Evolutionary conservation across 2,888 invertebrate species (phyloP), one percentile per base, ranked within the genome.

Genomic region (Aspidapion aeneum): DNA sequence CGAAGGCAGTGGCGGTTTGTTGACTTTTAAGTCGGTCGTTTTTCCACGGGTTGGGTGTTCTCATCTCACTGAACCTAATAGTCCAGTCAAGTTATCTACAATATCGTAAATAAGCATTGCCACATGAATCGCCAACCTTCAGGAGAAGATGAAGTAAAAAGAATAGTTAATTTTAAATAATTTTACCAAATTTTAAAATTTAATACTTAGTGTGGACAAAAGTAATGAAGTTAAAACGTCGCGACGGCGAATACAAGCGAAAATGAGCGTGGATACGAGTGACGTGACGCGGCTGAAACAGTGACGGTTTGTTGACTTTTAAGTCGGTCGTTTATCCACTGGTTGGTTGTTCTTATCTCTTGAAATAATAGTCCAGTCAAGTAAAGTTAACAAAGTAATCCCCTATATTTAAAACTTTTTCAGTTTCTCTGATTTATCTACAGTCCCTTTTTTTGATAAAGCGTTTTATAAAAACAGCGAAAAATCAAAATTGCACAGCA

Each of bases 181-280:
- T n/a, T n/a, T n/a, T n/a, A n/a, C n/a, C n/a, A n/a, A n/a, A n/a
- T n/a, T n/a, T n/a, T n/a, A n/a, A n/a, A n/a, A n/a, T n/a, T n/a
- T n/a, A n/a, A n/a, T n/a, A n/a, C n/a, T n/a, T n/a, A n/a, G n/a
- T n/a, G n/a, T n/a, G n/a, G n/a, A n/a, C n/a, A n/a, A n/a, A n/a
- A n/a, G n/a, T n/a, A n/a, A n/a, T n/a, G n/a, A 12, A 35, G 35
- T 35, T 35, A 62, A n/a, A 61, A 63, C 66, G 62, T 57, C 66
- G 59, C 65, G 62, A 60, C 69, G 63, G 21, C 60, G 19, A 17
- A 17, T 57, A 60, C 57, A 18, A 18, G 64, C 57, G 50, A 19
- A 21, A 18, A 22, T 18, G 51, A 35, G 55, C 63, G 61, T 21
- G 62, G 57, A 55, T 57, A 51, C 9, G 12, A 35, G 35, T 12